Percentiles rank a stretch among this genome's conserved stretches.
Evolutionary conservation across 2,113 vertebrate species (phyloP).

Genomic region (Takifugu bimaculatus): DNA sequence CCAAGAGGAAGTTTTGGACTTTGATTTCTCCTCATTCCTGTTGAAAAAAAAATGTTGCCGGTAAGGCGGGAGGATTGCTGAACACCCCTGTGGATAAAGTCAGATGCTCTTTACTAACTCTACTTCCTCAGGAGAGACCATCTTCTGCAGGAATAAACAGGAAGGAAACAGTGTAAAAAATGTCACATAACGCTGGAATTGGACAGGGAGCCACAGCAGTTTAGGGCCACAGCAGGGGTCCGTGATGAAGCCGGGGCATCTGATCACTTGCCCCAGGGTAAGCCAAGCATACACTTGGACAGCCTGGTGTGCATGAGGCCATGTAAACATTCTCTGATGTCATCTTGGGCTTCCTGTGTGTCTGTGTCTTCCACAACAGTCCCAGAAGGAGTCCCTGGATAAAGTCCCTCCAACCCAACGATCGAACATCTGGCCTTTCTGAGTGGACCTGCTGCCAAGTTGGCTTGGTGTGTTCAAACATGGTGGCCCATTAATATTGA

Average conservation of each 20-base stretch:
- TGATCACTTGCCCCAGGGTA: conserved; percentile 33
- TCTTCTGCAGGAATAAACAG: too few species aligned
- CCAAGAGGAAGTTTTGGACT: background rate
- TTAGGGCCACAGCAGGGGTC: conserved; percentile 24
- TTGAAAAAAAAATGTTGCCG: conserved; percentile 1
- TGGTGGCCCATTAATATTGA: too few species aligned
- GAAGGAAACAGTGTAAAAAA: too few species aligned
- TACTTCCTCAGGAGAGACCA: too few species aligned
- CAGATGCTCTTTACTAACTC: background rate
- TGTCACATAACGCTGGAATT: background rate
- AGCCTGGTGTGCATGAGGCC: conserved; percentile 48
- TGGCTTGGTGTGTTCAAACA: too few species aligned
- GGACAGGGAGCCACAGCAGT: background rate
- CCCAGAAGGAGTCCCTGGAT: conserved; percentile 20
- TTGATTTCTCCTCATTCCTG: conserved; percentile 1
- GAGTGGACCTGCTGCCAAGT: too few species aligned
- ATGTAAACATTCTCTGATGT: conserved; percentile 58
- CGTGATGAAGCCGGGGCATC: conserved; percentile 15
- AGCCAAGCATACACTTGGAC: conserved; percentile 38
- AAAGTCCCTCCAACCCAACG: conserved; percentile 61
- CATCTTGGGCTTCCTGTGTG: conserved; percentile 60
- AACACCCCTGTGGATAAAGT: background rate
- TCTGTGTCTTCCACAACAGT: conserved; percentile 32
- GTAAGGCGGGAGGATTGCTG: conserved; percentile 4
- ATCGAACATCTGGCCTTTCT: background rate